phyloP scores from a whole-genome alignment of 2,113 vertebrate species.

The Beaufortia kweichowensis region DNA sequence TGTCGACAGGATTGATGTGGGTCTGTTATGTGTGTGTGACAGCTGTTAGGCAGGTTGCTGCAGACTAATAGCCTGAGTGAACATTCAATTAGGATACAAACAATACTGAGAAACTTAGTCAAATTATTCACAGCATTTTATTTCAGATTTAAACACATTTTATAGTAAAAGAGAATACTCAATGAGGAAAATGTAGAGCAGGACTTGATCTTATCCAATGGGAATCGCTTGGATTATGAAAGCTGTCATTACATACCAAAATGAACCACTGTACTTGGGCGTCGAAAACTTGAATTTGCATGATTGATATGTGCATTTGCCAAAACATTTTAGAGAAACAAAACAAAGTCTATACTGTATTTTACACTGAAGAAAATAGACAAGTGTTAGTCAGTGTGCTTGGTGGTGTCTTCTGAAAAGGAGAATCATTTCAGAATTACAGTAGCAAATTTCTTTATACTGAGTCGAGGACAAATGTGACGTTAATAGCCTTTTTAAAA shows the following conservation, averaged over 20 bases:
- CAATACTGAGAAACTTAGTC: conserved; percentile 8
- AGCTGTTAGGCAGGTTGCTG: conserved; percentile 10
- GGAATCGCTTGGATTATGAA: neutral
- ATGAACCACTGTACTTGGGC: neutral
- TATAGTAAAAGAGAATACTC: too few relatives aligned
- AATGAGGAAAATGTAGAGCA: neutral
- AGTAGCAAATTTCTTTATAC: too few relatives aligned
- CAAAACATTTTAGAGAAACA: too few relatives aligned
- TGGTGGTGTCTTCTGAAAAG: too few relatives aligned
- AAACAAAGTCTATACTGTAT: too few relatives aligned
- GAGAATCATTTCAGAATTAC: too few relatives aligned
- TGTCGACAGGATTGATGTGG: conserved; percentile 11
- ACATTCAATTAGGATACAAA: conserved; percentile 5
- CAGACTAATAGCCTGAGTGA: conserved; percentile 11
- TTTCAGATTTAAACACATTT: too few relatives aligned
- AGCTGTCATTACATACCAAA: neutral
- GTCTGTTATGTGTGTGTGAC: conserved; percentile 13
- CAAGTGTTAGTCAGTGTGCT: too few relatives aligned
- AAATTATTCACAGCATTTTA: neutral
- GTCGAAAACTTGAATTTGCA: too few relatives aligned
- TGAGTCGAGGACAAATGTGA: too few relatives aligned
- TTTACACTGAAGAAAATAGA: too few relatives aligned
- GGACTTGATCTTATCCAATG: neutral
- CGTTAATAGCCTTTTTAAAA: neutral
- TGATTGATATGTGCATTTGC: too few relatives aligned